Conservation (phyloP, 1,140 invertebrate species). For the Drosophila ambigua region DNA sequence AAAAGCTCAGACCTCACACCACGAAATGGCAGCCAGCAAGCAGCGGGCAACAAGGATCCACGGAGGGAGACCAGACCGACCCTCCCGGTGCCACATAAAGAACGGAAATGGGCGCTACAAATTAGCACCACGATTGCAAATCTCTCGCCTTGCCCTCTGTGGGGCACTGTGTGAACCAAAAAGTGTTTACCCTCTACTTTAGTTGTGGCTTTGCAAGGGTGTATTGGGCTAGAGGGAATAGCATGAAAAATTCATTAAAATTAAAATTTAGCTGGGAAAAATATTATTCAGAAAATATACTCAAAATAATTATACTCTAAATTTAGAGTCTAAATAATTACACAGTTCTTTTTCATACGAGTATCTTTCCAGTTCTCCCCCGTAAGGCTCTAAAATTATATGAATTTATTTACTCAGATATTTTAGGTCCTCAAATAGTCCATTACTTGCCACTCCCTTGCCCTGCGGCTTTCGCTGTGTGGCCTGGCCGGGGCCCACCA, state of each 20-base stretch:
- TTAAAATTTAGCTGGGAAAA: neutral
- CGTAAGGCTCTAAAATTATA: too few relatives aligned
- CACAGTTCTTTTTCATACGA: too few relatives aligned
- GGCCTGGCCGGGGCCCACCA: slow-evolving; percentile 16
- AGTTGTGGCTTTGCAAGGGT: too few relatives aligned
- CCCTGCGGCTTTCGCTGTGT: slow-evolving; percentile 36
- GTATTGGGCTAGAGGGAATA: neutral
- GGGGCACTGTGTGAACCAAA: slow-evolving; percentile 52
- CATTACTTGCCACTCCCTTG: neutral
- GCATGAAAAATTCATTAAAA: too few relatives aligned
- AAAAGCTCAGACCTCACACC: slow-evolving; percentile 52
- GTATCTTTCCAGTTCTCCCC: too few relatives aligned
- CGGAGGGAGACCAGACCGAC: neutral
- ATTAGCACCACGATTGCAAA: slow-evolving; percentile 61
- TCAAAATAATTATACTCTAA: too few relatives aligned
- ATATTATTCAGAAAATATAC: neutral
- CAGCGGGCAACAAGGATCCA: slow-evolving; percentile 26
- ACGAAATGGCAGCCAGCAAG: slow-evolving; percentile 21
- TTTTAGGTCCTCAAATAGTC: neutral
- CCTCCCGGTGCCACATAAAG: slow-evolving; percentile 48
- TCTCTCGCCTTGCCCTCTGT: slow-evolving; percentile 19
- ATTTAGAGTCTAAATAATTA: too few relatives aligned
- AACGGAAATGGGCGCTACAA: slow-evolving; percentile 76
- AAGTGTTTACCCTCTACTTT: slow-evolving; percentile 22
- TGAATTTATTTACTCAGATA: neutral